Percentiles rank a stretch among this genome's conserved stretches.
Evolutionary conservation across 2,113 vertebrate genomes (phyloP).

Genomic region (Australoheros scitulus): DNA sequence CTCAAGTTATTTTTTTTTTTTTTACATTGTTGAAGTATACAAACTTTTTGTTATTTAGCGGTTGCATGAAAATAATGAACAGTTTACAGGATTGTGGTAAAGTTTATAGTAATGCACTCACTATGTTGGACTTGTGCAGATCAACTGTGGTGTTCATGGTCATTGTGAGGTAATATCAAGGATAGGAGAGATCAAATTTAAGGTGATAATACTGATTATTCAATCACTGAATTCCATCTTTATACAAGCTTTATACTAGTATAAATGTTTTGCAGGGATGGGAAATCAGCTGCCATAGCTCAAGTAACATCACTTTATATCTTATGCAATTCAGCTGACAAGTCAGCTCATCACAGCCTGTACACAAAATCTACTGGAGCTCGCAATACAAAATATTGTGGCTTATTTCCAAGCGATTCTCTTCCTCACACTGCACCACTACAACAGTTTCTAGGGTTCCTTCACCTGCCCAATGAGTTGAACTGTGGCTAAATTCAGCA

Average conservation of each 20-base stretch:
- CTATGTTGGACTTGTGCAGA: neutral
- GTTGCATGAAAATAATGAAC: neutral
- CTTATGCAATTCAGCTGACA: neutral
- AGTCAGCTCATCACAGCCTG: neutral
- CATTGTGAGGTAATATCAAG: neutral
- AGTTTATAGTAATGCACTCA: neutral
- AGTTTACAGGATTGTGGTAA: neutral
- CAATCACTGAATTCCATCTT: neutral
- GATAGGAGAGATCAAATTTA: neutral
- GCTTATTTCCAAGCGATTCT: neutral
- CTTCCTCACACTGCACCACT: neutral
- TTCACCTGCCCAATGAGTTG: neutral
- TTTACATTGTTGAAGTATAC: neutral
- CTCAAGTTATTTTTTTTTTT: neutral
- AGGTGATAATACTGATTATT: neutral
- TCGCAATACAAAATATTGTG: neutral
- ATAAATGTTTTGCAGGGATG: no score
- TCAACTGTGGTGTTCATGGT: neutral
- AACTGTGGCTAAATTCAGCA: neutral
- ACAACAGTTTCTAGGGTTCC: neutral
- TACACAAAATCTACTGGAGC: neutral
- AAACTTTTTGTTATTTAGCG: neutral
- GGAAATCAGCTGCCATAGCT: neutral
- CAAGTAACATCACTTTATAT: neutral
- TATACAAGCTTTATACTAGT: no score